Evolutionary conservation across 1,140 invertebrate species (phyloP).

Genomic region (roundworm (Caenorhabditis elegans)): WBcel235 BX284606.5:6251501-6252000

Average conservation of each 20-base stretch:
- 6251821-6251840: background rate
- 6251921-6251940: no score
- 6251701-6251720: background rate
- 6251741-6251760: background rate
- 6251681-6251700: slow-evolving; percentile 3
- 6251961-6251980: background rate
- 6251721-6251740: slow-evolving; percentile 10
- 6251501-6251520: background rate
- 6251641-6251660: background rate
- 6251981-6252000: background rate
- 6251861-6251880: no score
- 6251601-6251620: no score
- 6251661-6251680: background rate
- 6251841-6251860: no score
- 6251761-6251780: slow-evolving; percentile 22
- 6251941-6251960: background rate
- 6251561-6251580: slow-evolving; percentile 1
- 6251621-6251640: background rate
- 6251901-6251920: no score
- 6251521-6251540: slow-evolving; percentile 18
- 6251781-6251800: background rate
- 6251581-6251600: background rate
- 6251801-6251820: background rate
- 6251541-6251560: background rate
- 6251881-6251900: no score